Evolutionary conservation across 2,113 vertebrate genomes (phyloP).

Genomic region (Peromyscus leucopus): DNA sequence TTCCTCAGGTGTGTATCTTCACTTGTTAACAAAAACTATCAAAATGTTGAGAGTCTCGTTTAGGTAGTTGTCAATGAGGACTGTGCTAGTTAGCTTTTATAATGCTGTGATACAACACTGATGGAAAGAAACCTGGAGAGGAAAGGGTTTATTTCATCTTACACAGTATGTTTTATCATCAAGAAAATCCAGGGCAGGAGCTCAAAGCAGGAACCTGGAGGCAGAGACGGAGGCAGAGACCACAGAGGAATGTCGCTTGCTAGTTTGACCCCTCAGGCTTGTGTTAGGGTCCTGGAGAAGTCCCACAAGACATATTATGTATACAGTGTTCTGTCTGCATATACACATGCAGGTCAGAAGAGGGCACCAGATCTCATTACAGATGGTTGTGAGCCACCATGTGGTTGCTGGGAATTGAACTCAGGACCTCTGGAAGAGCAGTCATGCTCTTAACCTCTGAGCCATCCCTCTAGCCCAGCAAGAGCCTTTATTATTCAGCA

Average conservation of each 20-base stretch:
- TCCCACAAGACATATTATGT: too few relatives aligned
- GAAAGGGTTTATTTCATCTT: background rate
- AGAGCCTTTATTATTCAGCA: too few relatives aligned
- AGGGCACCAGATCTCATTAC: too few relatives aligned
- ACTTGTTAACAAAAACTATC: constrained; percentile 28
- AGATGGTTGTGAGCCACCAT: too few relatives aligned
- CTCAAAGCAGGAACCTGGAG: background rate
- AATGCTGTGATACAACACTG: background rate
- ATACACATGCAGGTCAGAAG: too few relatives aligned
- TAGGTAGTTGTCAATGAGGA: constrained; percentile 20
- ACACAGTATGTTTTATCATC: background rate
- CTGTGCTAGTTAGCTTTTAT: background rate
- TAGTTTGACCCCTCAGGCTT: background rate
- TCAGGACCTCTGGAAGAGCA: too few relatives aligned
- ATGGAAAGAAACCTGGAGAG: background rate
- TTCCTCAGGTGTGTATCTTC: background rate
- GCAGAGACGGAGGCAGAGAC: background rate
- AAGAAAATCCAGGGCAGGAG: background rate
- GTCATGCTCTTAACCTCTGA: too few relatives aligned
- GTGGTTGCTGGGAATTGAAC: too few relatives aligned
- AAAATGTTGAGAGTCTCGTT: constrained; percentile 10
- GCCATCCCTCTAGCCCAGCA: too few relatives aligned
- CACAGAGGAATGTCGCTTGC: background rate
- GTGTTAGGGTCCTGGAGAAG: too few relatives aligned
- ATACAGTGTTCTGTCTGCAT: too few relatives aligned